phyloP scores from a whole-genome alignment of 2,113 vertebrate genomes.

The Neodon shergylaensis region DNA sequence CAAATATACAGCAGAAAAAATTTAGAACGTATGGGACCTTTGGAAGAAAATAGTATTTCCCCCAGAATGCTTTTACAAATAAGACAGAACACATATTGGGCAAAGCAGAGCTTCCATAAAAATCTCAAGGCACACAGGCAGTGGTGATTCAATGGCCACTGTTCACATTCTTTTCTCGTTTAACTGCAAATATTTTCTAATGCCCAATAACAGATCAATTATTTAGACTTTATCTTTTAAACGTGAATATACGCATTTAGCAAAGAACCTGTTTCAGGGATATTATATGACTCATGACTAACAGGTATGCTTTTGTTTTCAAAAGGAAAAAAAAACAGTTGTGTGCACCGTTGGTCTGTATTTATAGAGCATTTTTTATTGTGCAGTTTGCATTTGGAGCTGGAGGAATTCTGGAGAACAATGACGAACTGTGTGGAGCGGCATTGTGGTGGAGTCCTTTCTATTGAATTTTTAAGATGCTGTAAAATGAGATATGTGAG shows the following conservation, averaged over 20 bases:
- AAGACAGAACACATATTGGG: not conserved
- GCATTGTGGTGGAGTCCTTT: slow-evolving; percentile 87
- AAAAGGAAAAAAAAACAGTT: slow-evolving; percentile 77
- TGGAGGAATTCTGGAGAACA: slow-evolving; percentile 86
- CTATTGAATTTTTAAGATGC: slow-evolving; percentile 91
- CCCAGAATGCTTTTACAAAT: not conserved
- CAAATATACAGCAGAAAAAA: slow-evolving; percentile 37
- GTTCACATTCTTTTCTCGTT: slow-evolving; percentile 25
- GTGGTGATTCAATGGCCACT: not conserved
- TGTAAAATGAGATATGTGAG: slow-evolving; percentile 90
- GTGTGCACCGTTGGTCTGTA: slow-evolving; percentile 85
- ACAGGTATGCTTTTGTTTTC: slow-evolving; percentile 84
- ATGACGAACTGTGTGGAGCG: slow-evolving; percentile 87
- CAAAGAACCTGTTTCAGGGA: slow-evolving; percentile 71
- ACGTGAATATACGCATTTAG: slow-evolving; percentile 72
- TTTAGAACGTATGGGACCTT: not conserved
- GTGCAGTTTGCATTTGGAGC: slow-evolving; percentile 81
- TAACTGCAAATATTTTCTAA: slow-evolving; percentile 21
- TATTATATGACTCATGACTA: slow-evolving; percentile 85
- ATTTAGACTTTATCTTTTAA: slow-evolving; percentile 74
- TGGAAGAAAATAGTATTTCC: slow-evolving; percentile 10
- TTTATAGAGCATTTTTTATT: slow-evolving; percentile 89
- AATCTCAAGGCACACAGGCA: not conserved
- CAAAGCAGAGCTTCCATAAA: not conserved
- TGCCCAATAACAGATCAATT: slow-evolving; percentile 62